phyloP scores from a whole-genome alignment of 2,888 invertebrate species.

The Blera fallax region DNA sequence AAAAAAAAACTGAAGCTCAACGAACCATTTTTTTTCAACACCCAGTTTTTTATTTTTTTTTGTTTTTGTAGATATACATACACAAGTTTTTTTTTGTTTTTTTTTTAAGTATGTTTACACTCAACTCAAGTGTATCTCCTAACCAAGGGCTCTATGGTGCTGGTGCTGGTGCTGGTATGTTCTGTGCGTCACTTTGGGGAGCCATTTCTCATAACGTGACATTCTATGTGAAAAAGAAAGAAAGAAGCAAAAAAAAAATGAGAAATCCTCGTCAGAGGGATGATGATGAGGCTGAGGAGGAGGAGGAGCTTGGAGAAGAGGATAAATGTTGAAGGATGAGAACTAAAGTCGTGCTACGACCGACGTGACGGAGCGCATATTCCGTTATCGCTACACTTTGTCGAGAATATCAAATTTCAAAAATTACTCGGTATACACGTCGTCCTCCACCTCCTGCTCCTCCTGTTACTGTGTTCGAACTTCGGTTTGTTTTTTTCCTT shows the following conservation, averaged over 20 bases:
- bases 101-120: slow-evolving; percentile 59
- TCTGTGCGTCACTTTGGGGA: slow-evolving; percentile 30
- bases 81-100: neutral
- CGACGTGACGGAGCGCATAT: slow-evolving; percentile 67
- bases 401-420: slow-evolving; percentile 70
- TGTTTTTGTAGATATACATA: slow-evolving; percentile 12
- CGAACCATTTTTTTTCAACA: slow-evolving; percentile 36
- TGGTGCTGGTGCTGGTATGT: slow-evolving; percentile 10
- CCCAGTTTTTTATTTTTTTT: neutral
- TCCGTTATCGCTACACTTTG: slow-evolving; percentile 70
- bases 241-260: slow-evolving; percentile 7
- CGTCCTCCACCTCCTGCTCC: neutral
- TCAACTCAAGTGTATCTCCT: slow-evolving; percentile 66
- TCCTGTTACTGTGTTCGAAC: slow-evolving; percentile 30
- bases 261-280: slow-evolving; percentile 18
- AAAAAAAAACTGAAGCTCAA: slow-evolving; percentile 27
- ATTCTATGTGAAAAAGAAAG: slow-evolving; percentile 23
- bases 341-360: slow-evolving; percentile 46
- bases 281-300: slow-evolving; percentile 2
- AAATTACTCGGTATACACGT: slow-evolving; percentile 60
- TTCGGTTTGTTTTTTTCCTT: slow-evolving; percentile 12
- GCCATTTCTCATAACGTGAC: slow-evolving; percentile 68
- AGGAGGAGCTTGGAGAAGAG: neutral
- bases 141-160: slow-evolving; percentile 8
- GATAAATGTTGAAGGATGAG: slow-evolving; percentile 50